Base-by-base conservation (phyloP, 2,113 vertebrate genomes). In the Ornithorhynchus anatinus region DNA sequence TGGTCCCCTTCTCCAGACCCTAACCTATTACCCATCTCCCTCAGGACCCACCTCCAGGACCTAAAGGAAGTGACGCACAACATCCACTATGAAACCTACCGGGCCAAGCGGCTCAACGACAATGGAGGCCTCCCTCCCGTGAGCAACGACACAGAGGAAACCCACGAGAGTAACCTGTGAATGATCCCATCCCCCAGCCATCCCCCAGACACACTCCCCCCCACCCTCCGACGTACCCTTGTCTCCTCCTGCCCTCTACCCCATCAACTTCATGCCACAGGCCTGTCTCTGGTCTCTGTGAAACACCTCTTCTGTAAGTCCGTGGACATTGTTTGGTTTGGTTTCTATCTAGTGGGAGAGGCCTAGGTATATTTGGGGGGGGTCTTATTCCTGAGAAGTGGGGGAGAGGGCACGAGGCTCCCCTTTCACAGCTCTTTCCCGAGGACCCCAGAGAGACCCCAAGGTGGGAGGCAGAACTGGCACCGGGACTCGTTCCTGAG, bases 41-140 rank as follows among this genome's bases (percentile, higher is more conserved):
- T 40, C 77, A 99, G 97, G 91, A 98, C 97, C 67, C 97, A 99
- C 87, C 96, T 99, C 60, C 97, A 99, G 89, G 97, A 99, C 88
- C 90, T 99, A 77, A 99, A 99, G 86, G 97, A 99, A 91, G 96
- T 98, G 72, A 99, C 97, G n/a, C 97, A 98, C 81, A 99, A 97
- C 88, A 98, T 98, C 89, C 96, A 98, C 76, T 98, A 99, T 29
- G 97, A 99, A 92, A 97, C 96, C n/a, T 98, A 97, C 85, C 93
- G 97, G 71, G 97, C 97, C 89, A 98, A 96, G 82, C 89, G 97
- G 81, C 95, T 98, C 81, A 97, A 98, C 39, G 97, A 96, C 87
- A 98, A 96, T 0, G 97, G 97, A 68, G 97, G 97, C 76, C 95
- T 98, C 58, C 96, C 96, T 66, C 96, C 96, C 76, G 95, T 97